Base-by-base conservation (phyloP, 23 tunicate genomes). In the Clavelina lepadiformis region DNA sequence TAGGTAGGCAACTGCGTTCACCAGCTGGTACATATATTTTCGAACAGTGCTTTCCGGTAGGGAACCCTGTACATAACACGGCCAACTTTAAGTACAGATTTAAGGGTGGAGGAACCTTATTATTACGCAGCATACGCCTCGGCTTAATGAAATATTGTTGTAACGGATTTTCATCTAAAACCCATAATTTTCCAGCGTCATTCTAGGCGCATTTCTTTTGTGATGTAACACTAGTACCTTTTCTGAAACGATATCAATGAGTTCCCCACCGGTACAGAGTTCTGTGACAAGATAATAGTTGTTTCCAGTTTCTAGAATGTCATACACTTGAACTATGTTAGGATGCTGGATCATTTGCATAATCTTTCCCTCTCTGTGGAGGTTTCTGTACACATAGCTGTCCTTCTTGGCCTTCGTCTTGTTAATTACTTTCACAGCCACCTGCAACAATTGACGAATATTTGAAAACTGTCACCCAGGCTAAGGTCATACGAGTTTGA, bases 281-380 rank as follows among this genome's bases (percentile, higher is more conserved):
- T 94, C 99, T 7, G 99, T 94, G 63, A 94, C 80, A 8, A 94
- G 76, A 38, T 94, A 94, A 51, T 94, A 94, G 56, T 94, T 94
- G 73, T 94, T 94, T 13, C 92, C 85, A 30, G 99, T 94, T 68
- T 94, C 99, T 11, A 94, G 81, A 59, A 88, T 86, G 61, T 94
- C 99, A 47, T 66, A 80, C 11, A 94, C 88, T 58, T 80, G 89
- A 4, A 94, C 72, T 26, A 94, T 71, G 67, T 94, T 88, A 24
- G 78, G 78, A 49, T 94, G 99, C 2, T 75, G 86, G 22, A 73
- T 56, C 91, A 88, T 75, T 52, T 94, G 99, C 59, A 86, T 29
- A 47, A 94, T 76, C 53, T 69, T 69, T 5, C 99, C 99, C 49
- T 94, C 99, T 22, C 99, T 80, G 45, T 93, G 96, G 27, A 94